Evolutionary conservation across 2,113 vertebrate species (phyloP).

Genomic region (Sander vitreus): DNA sequence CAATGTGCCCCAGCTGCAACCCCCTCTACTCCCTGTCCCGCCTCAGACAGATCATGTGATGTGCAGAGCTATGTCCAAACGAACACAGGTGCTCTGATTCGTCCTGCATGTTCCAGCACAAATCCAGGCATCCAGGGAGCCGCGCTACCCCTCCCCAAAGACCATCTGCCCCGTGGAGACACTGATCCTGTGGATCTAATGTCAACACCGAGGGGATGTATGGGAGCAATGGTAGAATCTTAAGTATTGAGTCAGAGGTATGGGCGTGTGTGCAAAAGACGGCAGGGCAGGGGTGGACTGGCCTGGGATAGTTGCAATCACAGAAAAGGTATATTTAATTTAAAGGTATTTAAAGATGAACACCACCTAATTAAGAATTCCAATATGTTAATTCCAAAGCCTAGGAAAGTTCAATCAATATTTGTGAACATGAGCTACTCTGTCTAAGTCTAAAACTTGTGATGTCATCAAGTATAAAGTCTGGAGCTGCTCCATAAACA

Average conservation of each 20-base stretch:
- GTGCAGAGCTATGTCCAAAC: conserved; percentile 76
- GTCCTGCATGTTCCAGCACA: conserved; percentile 81
- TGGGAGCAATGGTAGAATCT: conserved; percentile 71
- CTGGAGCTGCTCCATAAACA: no score
- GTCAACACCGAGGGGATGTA: conserved; percentile 77
- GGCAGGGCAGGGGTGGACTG: background rate
- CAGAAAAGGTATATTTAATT: conserved; percentile 7
- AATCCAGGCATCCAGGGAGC: conserved; percentile 77
- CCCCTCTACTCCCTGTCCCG: conserved; percentile 5
- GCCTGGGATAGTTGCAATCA: conserved; percentile 7
- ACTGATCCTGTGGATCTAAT: conserved; percentile 78
- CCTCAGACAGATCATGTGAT: conserved; percentile 66
- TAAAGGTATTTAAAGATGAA: background rate
- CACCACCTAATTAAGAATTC: no score
- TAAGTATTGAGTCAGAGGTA: conserved; percentile 65
- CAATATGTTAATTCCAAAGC: no score
- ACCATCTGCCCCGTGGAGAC: conserved; percentile 76
- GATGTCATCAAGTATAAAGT: no score
- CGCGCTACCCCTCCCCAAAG: conserved; percentile 60
- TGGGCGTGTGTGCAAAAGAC: conserved; percentile 35
- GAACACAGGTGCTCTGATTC: conserved; percentile 84
- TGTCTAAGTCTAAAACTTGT: no score
- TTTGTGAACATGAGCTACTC: no score
- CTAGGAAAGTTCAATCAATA: no score
- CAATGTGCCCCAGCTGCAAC: background rate